Conservation (phyloP, 2,113 vertebrate genomes). For the Boulengeromyrus knoepffleri region DNA sequence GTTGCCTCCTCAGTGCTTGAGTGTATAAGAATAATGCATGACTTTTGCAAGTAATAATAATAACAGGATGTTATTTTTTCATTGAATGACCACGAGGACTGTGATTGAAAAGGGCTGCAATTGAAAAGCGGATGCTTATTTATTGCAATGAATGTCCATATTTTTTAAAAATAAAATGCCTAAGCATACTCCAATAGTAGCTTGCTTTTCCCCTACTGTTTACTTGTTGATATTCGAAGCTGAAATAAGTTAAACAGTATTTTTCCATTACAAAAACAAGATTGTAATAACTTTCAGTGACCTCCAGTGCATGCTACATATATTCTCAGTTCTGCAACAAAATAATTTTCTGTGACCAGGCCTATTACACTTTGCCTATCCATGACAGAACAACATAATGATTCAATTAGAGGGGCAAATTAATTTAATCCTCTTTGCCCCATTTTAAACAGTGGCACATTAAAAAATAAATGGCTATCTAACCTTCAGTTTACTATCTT, state of each 20-base stretch:
- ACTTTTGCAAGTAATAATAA: background rate
- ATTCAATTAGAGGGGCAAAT: constrained; percentile 6
- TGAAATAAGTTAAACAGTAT: background rate
- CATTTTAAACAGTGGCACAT: background rate
- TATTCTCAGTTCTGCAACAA: background rate
- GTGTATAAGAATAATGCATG: background rate
- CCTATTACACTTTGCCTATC: background rate
- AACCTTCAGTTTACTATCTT: background rate
- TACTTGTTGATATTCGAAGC: background rate
- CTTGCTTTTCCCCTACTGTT: background rate
- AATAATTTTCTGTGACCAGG: constrained; percentile 1
- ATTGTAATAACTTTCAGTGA: background rate
- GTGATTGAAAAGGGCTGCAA: background rate
- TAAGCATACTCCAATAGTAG: background rate
- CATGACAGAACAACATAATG: background rate
- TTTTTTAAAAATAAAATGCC: background rate
- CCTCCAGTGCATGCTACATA: too few relatives aligned
- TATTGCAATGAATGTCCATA: background rate
- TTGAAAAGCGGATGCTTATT: background rate
- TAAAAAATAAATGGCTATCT: constrained; percentile 5
- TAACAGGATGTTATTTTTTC: background rate
- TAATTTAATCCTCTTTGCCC: background rate
- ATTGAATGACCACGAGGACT: background rate
- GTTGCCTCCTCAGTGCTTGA: background rate
- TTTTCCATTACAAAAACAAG: background rate